Conservation (phyloP, 2,888 invertebrate genomes). For the Zaprionus obscuricornis region DNA sequence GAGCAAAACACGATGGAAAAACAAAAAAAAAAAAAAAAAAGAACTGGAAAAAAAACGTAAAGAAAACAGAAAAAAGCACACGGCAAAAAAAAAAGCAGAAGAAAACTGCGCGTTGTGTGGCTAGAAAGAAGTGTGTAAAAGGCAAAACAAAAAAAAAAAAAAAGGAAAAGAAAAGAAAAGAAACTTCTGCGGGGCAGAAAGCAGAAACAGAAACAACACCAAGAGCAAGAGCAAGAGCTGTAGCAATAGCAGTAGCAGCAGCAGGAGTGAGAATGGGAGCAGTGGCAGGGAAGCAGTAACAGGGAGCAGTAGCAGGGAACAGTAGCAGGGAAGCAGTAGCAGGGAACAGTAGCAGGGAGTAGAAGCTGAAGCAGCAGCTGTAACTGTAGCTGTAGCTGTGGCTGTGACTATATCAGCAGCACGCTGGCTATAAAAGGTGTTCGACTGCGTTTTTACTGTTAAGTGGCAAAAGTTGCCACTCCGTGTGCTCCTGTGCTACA, state of each 20-base stretch:
- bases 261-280: not conserved
- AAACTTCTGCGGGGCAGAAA: slow-evolving; percentile 53
- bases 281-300: too few species aligned
- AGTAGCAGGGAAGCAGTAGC: not conserved
- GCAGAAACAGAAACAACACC: too few species aligned
- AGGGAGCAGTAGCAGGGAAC: not conserved
- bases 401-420: too few species aligned
- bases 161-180: slow-evolving; percentile 41
- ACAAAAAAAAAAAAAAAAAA: slow-evolving; percentile 12
- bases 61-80: slow-evolving; percentile 5
- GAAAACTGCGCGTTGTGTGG: too few species aligned
- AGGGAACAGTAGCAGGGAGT: slow-evolving; percentile 17
- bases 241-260: not conserved
- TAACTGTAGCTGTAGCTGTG: too few species aligned
- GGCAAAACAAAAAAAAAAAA: too few species aligned
- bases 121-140: slow-evolving; percentile 29
- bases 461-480: slow-evolving; percentile 35
- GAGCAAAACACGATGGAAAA: slow-evolving; percentile 26
- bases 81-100: too few species aligned
- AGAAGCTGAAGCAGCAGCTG: not conserved
- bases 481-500: too few species aligned
- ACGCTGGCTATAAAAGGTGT: slow-evolving; percentile 42
- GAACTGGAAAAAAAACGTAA: slow-evolving; percentile 6
- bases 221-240: too few species aligned
- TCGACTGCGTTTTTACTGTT: slow-evolving; percentile 39